These are phyloP conservation scores for Anser cygnoides DNA, from an alignment of 2,113 vertebrate genomes.

Conservation along the genomic window DNA sequence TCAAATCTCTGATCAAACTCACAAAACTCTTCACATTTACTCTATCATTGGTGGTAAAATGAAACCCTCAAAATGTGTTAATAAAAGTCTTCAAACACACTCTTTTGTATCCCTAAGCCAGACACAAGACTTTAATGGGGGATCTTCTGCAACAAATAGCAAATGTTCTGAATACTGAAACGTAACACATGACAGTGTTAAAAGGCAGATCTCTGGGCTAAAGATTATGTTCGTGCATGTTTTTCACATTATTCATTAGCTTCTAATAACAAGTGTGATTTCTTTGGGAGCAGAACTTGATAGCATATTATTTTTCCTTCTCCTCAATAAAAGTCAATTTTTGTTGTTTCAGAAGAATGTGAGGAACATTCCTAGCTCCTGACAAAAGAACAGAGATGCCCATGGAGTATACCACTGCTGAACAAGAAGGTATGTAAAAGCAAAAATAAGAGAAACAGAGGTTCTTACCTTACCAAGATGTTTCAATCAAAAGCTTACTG, in stretches of 20 bases:
- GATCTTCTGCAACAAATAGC: background rate
- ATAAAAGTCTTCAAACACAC: background rate
- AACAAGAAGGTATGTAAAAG: background rate
- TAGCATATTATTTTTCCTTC: background rate
- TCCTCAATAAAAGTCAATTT: background rate
- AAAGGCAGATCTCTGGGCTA: background rate
- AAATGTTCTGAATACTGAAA: background rate
- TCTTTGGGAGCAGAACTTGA: background rate
- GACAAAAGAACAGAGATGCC: background rate
- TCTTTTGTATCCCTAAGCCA: background rate
- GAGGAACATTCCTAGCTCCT: background rate
- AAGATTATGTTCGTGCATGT: background rate
- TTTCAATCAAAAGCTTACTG: background rate
- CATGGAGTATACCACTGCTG: background rate
- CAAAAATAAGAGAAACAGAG: background rate
- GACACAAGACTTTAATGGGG: background rate
- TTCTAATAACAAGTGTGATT: background rate
- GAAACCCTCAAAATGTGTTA: background rate
- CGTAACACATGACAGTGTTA: background rate
- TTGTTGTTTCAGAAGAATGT: background rate
- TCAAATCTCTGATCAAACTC: constrained; percentile 15
- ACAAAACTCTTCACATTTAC: constrained; percentile 10
- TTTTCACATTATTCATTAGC: background rate
- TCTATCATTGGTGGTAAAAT: background rate
- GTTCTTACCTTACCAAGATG: background rate